A percentile compares a stretch with the other conserved stretches of the same genome.
Evolutionary conservation across 2,113 vertebrate species (phyloP).

Genomic region (Perca flavescens): DNA sequence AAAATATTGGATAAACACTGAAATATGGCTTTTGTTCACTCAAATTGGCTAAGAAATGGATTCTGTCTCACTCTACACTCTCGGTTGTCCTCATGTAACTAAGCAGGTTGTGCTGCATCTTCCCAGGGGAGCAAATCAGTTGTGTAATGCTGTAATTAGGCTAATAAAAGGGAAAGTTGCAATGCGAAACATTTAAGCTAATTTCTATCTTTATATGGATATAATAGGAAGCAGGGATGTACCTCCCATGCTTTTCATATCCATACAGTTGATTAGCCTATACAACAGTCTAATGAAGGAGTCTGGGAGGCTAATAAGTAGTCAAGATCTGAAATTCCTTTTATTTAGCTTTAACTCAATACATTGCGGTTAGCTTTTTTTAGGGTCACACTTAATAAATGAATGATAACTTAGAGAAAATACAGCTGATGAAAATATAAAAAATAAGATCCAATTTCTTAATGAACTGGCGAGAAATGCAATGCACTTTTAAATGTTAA

Average conservation of each 20-base stretch:
- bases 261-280: not conserved
- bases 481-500: not conserved
- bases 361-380: not conserved
- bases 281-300: not conserved
- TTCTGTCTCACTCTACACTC: not conserved
- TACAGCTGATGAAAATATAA: not conserved
- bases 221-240: conserved; percentile 4
- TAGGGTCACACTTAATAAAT: not conserved
- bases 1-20: conserved; percentile 22
- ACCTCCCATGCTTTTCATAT: conserved; percentile 26
- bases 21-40: conserved; percentile 23
- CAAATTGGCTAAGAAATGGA: not conserved
- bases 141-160: conserved; percentile 56
- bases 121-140: conserved; percentile 30
- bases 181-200: conserved; percentile 14
- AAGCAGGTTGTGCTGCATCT: conserved; percentile 14
- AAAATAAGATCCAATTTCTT: not conserved
- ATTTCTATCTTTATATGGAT: conserved; percentile 44
- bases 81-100: conserved; percentile 11
- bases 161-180: conserved; percentile 50
- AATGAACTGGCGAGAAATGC: not conserved
- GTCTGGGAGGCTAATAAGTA: not conserved
- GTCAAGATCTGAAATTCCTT: conserved; percentile 13
- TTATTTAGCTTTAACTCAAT: not conserved
- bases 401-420: conserved; percentile 6